Base-by-base conservation (phyloP, 2,888 invertebrate genomes). In the Caenorhabditis sulstoni region DNA sequence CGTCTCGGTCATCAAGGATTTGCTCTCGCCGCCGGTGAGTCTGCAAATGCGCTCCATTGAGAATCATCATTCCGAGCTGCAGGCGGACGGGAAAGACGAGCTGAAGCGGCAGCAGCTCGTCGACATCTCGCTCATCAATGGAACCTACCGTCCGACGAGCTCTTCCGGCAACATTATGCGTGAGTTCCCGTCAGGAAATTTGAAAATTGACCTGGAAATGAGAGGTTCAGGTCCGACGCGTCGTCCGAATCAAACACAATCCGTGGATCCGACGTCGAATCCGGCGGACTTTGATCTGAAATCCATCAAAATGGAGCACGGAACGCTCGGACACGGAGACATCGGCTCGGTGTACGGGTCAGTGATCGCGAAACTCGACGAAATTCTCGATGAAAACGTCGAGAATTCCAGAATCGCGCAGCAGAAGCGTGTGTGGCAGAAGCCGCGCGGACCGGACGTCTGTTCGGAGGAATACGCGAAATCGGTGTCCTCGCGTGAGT, bases 71-170 rank as follows among this genome's bases (percentile, higher is more conserved):
- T n/a, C n/a, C n/a, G n/a, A n/a, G n/a, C n/a, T n/a, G n/a, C 68
- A 76, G 76, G 62, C 52, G 8, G 79, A 79, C 22, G 79, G 79
- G 8, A 79, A 75, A 53, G 79, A 79, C 23, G 79, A 79, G 45
- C 55, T 79, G 18, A 79, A 79, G 41, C 68, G 79, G 7, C 74
- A 79, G 18, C 79, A 79, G 50, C 39, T 79, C 8, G 79, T 79
- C n/a, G 79, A 79, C 23, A 79, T 79, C 18, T 74, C 79, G 11
- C 49, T 79, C 9, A 79, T 79, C 22, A 79, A 79, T 44, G 79
- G 79, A 12, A 79, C 79, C 0, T 79, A 74, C 50, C 58, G 79
- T 18, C 61, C 68, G 8, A 79, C 74, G 1, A 64, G 44, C 11
- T 55, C 68, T 23, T 65, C 79, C 14, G 57, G 23, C 12, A 49